phyloP scores from a whole-genome alignment of 2,797 vertebrate species.

The Eremophila alpestris region DNA sequence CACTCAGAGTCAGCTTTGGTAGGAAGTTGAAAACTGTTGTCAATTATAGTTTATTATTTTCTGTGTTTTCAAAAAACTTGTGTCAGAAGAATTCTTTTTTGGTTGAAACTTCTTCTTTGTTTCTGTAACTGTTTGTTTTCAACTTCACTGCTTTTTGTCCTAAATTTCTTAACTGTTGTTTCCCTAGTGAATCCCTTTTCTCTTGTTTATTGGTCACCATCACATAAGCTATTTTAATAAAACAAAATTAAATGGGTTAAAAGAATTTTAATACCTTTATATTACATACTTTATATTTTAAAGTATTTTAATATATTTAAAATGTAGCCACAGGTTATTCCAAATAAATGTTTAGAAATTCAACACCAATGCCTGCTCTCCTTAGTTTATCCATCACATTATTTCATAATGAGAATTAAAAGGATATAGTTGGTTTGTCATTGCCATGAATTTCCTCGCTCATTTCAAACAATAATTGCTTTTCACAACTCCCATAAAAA shows the following conservation, averaged over 20 bases:
- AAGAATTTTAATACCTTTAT: background rate
- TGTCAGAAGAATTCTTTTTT: background rate
- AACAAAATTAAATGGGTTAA: background rate
- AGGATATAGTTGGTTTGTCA: background rate
- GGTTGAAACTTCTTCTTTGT: background rate
- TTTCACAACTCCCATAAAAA: background rate
- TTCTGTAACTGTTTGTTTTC: background rate
- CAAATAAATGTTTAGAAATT: background rate
- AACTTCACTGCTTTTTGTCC: background rate
- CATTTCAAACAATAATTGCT: background rate
- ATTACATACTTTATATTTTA: background rate
- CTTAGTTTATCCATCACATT: background rate
- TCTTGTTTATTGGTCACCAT: background rate
- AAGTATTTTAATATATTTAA: background rate
- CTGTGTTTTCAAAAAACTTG: background rate
- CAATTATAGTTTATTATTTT: background rate
- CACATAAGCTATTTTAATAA: background rate
- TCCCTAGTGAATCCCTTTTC: background rate
- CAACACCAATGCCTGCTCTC: background rate
- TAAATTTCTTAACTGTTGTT: background rate
- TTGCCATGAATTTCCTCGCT: background rate
- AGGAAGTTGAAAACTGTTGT: background rate
- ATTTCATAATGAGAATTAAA: background rate
- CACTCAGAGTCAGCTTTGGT: background rate
- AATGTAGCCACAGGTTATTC: background rate